Conservation (phyloP, 2,797 vertebrate species). For the Argyrosomus regius region DNA sequence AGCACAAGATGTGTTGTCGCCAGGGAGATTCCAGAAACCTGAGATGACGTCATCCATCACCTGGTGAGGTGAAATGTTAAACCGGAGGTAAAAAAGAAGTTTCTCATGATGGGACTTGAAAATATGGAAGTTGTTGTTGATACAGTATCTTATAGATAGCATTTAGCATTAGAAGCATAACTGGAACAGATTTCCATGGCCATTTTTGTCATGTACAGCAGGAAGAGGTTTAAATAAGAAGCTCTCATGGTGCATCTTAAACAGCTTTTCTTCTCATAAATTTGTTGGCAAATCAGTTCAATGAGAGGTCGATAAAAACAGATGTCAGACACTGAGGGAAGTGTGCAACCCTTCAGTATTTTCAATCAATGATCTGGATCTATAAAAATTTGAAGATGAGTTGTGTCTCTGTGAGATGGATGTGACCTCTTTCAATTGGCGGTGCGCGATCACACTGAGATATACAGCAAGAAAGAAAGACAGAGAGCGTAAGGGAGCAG, state of each 20-base stretch:
- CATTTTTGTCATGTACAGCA: background rate
- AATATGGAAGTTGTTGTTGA: slow-evolving; percentile 5
- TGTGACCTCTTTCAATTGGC: slow-evolving; percentile 44
- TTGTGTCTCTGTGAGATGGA: slow-evolving; percentile 44
- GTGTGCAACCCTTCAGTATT: background rate
- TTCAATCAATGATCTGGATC: slow-evolving; percentile 3
- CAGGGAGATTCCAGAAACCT: slow-evolving; percentile 30
- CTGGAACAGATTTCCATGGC: background rate
- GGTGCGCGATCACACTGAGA: slow-evolving; percentile 35
- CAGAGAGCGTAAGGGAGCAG: slow-evolving; percentile 18
- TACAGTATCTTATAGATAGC: background rate
- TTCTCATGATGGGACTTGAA: slow-evolving; percentile 24
- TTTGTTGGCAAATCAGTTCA: background rate
- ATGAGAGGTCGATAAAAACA: slow-evolving; percentile 3
- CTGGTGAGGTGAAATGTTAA: slow-evolving; percentile 31
- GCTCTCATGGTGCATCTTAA: background rate
- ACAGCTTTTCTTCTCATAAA: background rate
- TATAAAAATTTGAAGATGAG: slow-evolving; percentile 5
- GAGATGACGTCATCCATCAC: slow-evolving; percentile 19
- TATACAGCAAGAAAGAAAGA: slow-evolving; percentile 21
- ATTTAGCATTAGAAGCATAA: background rate
- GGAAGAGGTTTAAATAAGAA: background rate
- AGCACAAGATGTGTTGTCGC: slow-evolving; percentile 24
- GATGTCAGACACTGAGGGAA: background rate
- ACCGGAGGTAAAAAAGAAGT: background rate